Evolutionary conservation across 2,888 invertebrate species (phyloP), one percentile per base, ranked within the genome.

Genomic region (Caenorhabditis sp.): DNA sequence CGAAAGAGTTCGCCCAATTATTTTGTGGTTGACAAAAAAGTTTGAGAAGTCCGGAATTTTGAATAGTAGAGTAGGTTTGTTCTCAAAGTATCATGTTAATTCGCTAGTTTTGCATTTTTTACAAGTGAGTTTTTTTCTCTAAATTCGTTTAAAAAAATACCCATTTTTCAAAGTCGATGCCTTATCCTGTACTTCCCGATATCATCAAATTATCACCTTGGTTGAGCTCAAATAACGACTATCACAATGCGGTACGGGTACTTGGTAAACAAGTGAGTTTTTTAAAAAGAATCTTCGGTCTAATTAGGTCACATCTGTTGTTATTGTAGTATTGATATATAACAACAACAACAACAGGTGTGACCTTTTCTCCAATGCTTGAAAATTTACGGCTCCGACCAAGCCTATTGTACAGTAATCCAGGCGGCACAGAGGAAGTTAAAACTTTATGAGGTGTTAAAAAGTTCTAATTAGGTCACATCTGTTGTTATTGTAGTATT

Each of bases 31-130:
- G 14, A 57, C 50, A 0, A 49, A 57, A 4, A 54, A 61, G 37
- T 69, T 73, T 24, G 53, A 24, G 17, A 36, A 62, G 36, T 21
- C 49, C 5, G 36, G 37, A 4, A 67, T 72, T 50, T 10, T 72
- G 53, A 27, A 59, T 3, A 64, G 63, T 37, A 0, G 0, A 4
- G 17, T 10, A 0, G n/a, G 54, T 0, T 21, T 50, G 1, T 73
- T 73, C 65, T 73, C 73, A 6, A 58, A 55, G 27, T 73, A 73
- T 49, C 73, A 73, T 53, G 66, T 69, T 0, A 73, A 73, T 57
- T 12, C 61, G 10, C 59, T 73, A 0, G 69, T 69, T 6, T 55
- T 69, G 31, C 73, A 73, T 27, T 73, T 73, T 51, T 36, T 73
- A 2, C 73, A 73, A 61, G 72, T 67, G 21, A 8, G 24, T 24